Evolutionary conservation across 23 tunicate genomes (phyloP).

Genomic region (Phallusia fumigata): DNA sequence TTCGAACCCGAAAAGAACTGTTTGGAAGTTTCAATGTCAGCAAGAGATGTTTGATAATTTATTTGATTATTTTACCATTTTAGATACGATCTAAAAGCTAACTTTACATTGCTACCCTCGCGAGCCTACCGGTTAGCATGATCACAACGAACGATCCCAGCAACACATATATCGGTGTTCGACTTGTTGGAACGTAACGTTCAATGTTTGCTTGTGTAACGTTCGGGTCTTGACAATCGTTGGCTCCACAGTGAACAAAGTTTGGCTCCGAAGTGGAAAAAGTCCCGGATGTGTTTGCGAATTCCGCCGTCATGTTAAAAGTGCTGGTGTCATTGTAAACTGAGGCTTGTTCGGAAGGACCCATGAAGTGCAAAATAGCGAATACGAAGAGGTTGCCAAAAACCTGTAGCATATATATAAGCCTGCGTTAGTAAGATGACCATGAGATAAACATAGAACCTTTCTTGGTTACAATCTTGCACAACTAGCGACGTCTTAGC

Average conservation of each 20-base stretch:
- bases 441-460: too few relatives aligned
- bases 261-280: not conserved
- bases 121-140: not conserved
- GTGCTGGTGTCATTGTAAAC: not conserved
- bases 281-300: too few relatives aligned
- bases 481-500: too few relatives aligned
- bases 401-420: not conserved
- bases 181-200: not conserved
- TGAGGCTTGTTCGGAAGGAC: not conserved
- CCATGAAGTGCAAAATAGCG: not conserved
- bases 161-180: not conserved
- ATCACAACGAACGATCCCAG: not conserved
- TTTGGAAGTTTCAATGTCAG: too few relatives aligned
- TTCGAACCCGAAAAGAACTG: too few relatives aligned
- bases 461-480: too few relatives aligned
- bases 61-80: too few relatives aligned
- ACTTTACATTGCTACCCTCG: not conserved
- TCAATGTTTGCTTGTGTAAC: not conserved
- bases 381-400: not conserved
- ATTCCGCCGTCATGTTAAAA: too few relatives aligned
- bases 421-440: too few relatives aligned
- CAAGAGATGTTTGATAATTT: too few relatives aligned
- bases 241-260: not conserved
- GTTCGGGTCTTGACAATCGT: conserved; percentile 9
- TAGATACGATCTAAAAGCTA: too few relatives aligned